Base-by-base conservation (phyloP, 2,797 vertebrate genomes). In the Coreius guichenoti region DNA sequence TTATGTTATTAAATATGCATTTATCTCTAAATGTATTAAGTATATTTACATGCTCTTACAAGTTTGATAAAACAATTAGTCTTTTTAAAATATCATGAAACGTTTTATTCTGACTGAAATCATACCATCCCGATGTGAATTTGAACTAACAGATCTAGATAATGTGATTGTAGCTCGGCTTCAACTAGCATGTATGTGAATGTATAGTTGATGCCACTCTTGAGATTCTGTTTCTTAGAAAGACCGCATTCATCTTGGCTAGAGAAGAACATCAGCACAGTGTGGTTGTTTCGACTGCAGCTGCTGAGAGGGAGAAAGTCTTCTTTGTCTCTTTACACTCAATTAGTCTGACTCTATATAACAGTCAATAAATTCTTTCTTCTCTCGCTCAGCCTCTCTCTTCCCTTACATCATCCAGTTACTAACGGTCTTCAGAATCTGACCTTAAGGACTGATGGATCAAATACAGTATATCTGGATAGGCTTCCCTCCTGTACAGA, bases 221-320 rank as follows among this genome's bases (percentile, higher is more conserved):
- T 29, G 11, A 45, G 83, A 76, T 21, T 47, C 2, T 16, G 74
- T 80, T 85, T 54, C 58, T 63, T 58, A 56, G 45, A 80, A 81
- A 75, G 58, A 74, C 56, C 75, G 63, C 21, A 23, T 43, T 65
- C 43, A 79, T 79, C 67, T 36, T 17, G 49, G 56, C 33, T 31
- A 68, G 67, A 4, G n/a, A 85, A 51, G 70, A 83, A 36, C 73
- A 47, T 45, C 80, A 65, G 77, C 45, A 63, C 78, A 29, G 79
- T 72, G 68, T 54, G 79, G 19, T 58, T 77, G 29, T 70, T 39
- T 58, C 17, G 21, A 56, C 85, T 87, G 87, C 90, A 90, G 89
- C 89, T 90, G 86, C 73, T 73, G 56, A 29, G 49, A 68, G 67
- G 56, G 73, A 88, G 83, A 90, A 89, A 87, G 87, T 33, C 45